Conservation (phyloP, 2,888 invertebrate species). For the Scaptodrosophila latifasciaeformis region DNA sequence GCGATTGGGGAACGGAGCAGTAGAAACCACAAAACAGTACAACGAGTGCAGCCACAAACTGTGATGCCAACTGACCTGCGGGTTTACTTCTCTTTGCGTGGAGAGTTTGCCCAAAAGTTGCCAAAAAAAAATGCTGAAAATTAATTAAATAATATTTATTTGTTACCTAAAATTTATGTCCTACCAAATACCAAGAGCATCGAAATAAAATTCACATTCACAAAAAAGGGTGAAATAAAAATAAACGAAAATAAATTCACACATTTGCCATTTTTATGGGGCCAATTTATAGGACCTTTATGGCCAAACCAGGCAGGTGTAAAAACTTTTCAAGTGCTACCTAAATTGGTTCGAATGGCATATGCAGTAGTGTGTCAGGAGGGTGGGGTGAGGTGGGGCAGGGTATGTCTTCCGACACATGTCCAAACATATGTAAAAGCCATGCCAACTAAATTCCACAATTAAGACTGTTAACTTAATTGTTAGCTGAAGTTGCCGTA, state of each 20-base stretch:
- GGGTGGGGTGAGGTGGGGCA: too few relatives aligned
- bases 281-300: background rate
- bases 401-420: too few relatives aligned
- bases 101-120: too few relatives aligned
- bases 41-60: constrained; percentile 32
- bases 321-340: background rate
- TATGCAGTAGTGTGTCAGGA: too few relatives aligned
- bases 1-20: background rate
- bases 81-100: too few relatives aligned
- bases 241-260: background rate
- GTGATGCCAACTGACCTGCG: background rate
- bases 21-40: constrained; percentile 33
- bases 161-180: constrained; percentile 46
- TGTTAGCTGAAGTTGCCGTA: constrained; percentile 44
- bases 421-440: constrained; percentile 15
- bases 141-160: constrained; percentile 63
- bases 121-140: constrained; percentile 37
- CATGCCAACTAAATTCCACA: constrained; percentile 14
- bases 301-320: background rate
- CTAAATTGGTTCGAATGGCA: too few relatives aligned
- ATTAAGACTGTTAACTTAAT: constrained; percentile 61
- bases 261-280: background rate
- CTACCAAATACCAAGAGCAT: constrained; percentile 1
- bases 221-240: background rate
- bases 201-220: constrained; percentile 20